A percentile compares a stretch with the other conserved stretches of the same genome.
Conservation (phyloP, 1,140 invertebrate species). For the Ptiloglossa arizonensis region DNA sequence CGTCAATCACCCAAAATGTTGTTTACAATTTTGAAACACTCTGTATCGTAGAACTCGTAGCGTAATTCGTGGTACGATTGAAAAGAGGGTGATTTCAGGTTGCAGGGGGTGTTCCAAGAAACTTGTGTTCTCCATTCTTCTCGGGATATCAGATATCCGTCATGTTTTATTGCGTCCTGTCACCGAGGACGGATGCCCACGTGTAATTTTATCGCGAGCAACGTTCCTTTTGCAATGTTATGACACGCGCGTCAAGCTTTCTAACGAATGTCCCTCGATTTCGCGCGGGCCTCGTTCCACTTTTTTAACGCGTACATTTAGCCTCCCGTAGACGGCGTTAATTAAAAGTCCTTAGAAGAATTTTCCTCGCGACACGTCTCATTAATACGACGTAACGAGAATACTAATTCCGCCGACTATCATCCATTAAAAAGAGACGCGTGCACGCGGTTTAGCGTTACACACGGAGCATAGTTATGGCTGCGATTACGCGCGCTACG, state of each 20-base stretch:
- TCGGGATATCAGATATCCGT: neutral
- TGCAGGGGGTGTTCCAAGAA: no score
- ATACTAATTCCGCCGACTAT: conserved; percentile 24
- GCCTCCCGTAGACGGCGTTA: conserved; percentile 57
- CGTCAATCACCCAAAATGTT: no score
- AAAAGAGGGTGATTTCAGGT: no score
- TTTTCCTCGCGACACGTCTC: conserved; percentile 50
- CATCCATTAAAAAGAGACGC: conserved; percentile 38
- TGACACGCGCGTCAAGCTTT: conserved; percentile 35
- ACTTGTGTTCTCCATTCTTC: neutral
- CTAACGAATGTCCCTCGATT: conserved; percentile 61
- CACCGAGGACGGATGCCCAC: neutral
- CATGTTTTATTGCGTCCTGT: neutral
- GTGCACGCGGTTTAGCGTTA: conserved; percentile 1
- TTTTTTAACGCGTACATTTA: conserved; percentile 43
- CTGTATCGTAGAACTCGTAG: no score
- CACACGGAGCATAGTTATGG: conserved; percentile 28
- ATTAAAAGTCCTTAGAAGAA: conserved; percentile 50
- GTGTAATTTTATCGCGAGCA: conserved; percentile 7
- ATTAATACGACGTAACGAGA: conserved; percentile 44
- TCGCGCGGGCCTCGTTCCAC: conserved; percentile 73
- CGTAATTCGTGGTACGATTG: no score
- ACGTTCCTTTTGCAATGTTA: conserved; percentile 49
- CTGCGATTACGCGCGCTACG: conserved; percentile 28
- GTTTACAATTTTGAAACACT: no score